A percentile compares a stretch with the other conserved stretches of the same genome.
phyloP scores from a whole-genome alignment of 2,888 invertebrate species.

The Philereme transversata region DNA sequence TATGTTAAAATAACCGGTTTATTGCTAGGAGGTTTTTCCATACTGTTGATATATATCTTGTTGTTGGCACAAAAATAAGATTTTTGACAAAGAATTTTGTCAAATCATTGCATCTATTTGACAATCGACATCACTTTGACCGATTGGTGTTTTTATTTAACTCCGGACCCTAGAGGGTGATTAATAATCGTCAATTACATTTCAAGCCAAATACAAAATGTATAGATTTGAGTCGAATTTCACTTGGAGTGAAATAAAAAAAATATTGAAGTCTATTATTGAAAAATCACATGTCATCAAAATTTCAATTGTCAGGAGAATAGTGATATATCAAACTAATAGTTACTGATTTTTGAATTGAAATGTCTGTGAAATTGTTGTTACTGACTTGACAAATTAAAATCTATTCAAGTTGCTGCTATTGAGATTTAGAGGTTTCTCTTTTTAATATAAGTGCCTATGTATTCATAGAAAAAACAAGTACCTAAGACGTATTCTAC shows the following conservation, averaged over 20 bases:
- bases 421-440: neutral
- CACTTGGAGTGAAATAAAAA: conserved; percentile 12
- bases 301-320: conserved; percentile 26
- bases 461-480: no score
- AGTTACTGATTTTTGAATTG: conserved; percentile 1
- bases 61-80: conserved; percentile 1
- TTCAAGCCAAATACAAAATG: conserved; percentile 8
- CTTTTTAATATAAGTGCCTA: no score
- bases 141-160: conserved; percentile 36
- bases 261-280: conserved; percentile 2
- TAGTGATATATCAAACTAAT: conserved; percentile 23
- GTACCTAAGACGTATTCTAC: no score
- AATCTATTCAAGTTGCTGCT: conserved; percentile 5
- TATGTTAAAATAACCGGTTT: no score
- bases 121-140: conserved; percentile 25
- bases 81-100: conserved; percentile 20
- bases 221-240: conserved; percentile 23
- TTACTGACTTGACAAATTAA: conserved; percentile 21
- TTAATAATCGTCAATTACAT: conserved; percentile 39
- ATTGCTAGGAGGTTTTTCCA: no score
- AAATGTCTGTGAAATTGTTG: neutral
- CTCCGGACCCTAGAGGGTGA: conserved; percentile 34
- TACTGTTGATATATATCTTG: no score
- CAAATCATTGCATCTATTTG: conserved; percentile 31
- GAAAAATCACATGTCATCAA: conserved; percentile 32